These are phyloP conservation scores for Megaceryle maxima DNA, from an alignment of 2,113 vertebrate genomes.

Conservation along the genomic window DNA sequence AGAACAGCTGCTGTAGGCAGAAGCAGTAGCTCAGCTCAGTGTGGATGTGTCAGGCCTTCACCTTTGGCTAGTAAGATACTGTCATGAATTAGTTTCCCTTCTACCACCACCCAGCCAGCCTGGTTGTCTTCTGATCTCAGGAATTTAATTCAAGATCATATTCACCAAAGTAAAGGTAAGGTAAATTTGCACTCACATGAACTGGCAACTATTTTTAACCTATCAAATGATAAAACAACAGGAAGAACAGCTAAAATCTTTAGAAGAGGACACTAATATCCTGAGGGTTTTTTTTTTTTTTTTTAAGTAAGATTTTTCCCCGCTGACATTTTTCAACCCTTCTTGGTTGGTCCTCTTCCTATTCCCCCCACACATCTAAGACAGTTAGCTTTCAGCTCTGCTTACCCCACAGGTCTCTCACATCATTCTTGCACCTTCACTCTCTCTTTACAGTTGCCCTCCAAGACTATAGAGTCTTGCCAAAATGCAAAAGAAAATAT, in stretches of 20 bases:
- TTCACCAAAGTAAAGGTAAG: neutral
- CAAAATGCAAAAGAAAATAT: conserved; percentile 38
- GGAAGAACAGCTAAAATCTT: neutral
- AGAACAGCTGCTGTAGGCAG: neutral
- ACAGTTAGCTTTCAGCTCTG: neutral
- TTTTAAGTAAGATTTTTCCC: neutral
- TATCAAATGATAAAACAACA: neutral
- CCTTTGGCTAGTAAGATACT: neutral
- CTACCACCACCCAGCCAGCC: neutral
- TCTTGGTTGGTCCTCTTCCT: neutral
- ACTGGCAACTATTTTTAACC: neutral
- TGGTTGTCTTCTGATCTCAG: neutral
- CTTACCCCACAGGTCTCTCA: neutral
- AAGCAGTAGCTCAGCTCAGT: neutral
- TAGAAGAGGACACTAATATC: neutral
- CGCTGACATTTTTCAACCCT: neutral
- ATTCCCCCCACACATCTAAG: neutral
- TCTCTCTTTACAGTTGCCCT: neutral
- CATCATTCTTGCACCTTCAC: neutral
- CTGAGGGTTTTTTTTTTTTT: neutral
- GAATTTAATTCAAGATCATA: neutral
- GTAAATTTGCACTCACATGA: neutral
- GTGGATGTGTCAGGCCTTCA: neutral
- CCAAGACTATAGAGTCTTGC: neutral
- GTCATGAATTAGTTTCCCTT: neutral